Base-by-base conservation (phyloP, 2,113 vertebrate genomes). In the Leucoraja erinaceus region DNA sequence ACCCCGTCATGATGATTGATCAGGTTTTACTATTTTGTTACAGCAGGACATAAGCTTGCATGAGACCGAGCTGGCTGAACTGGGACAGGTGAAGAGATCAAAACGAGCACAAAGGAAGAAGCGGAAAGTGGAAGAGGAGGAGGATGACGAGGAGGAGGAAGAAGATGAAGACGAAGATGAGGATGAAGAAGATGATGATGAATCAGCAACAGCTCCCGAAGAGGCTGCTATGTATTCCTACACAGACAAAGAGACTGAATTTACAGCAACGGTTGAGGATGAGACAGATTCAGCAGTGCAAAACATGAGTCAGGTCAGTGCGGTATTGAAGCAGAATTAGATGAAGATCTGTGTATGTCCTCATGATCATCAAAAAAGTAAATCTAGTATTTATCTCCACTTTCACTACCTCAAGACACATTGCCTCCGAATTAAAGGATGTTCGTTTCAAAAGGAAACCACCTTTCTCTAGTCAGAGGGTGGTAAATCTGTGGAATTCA, bases 221-320 rank as follows among this genome's bases (percentile, higher is more conserved):
- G 97, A 98, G 4, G 56, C 96, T 16, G 1, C 95, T 28, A 99
- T 98, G 93, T 96, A 68, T 0, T 97, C 98, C 93, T 98, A 97
- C 95, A 11, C 96, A 0, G 95, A 95, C 93, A 95, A 98, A 94
- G 96, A 96, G 94, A 20, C 95, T 0, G 96, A 97, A 38, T 98
- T 97, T 94, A 95, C 96, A 0, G 94, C 96, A 11, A 94, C 95
- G 1, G 96, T 97, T 6, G 98, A 98, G 0, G 98, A 99, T 2
- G 98, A 99, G 94, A 99, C 97, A 0, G 98, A 97, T 93, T 99
- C 98, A 0, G 99, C 99, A 0, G 98, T 99, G 93, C 98, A 99
- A 96, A 99, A 98, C 93, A 98, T 99, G 94, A 98, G 99, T 47
- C 98, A 99, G 98, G 98, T 98, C 91, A 83, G 94, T 66, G 2